These are phyloP conservation scores for Drosophila meridiana DNA, from an alignment of 2,888 invertebrate genomes.

Conservation along the genomic window DNA sequence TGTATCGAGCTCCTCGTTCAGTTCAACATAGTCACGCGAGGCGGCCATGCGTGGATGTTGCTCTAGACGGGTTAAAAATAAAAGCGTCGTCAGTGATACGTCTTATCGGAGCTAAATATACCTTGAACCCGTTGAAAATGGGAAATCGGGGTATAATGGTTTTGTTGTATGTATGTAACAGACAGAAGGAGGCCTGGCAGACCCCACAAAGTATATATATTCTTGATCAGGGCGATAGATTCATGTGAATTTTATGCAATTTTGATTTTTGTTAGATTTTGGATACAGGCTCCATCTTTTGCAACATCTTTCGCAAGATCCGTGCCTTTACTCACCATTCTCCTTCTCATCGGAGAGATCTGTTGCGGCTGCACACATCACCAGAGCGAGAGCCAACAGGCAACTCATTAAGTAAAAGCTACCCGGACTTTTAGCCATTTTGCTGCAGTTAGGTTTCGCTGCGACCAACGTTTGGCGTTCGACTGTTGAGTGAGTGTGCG, in stretches of 20 bases:
- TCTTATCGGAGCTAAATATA: neutral
- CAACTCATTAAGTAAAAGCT: slow-evolving; percentile 4
- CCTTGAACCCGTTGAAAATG: no score
- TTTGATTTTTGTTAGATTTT: no score
- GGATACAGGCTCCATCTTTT: no score
- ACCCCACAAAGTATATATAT: no score
- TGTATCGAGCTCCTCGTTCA: slow-evolving; percentile 69
- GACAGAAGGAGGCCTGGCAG: no score
- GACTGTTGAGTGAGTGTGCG: slow-evolving; percentile 43
- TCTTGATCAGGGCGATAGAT: no score
- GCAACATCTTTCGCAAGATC: no score
- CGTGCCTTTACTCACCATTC: slow-evolving; percentile 49
- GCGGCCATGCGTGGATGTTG: slow-evolving; percentile 68
- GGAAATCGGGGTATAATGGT: no score
- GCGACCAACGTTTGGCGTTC: slow-evolving; percentile 27
- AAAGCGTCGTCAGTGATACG: neutral
- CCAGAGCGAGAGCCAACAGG: slow-evolving; percentile 42
- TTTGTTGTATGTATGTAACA: no score
- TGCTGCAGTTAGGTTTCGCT: slow-evolving; percentile 8
- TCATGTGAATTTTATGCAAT: no score
- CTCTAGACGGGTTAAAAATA: slow-evolving; percentile 25
- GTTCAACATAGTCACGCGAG: slow-evolving; percentile 53
- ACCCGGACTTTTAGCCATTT: slow-evolving; percentile 34
- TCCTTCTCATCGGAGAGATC: slow-evolving; percentile 59
- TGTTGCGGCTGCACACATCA: slow-evolving; percentile 17